Conservation (phyloP, 2,113 vertebrate genomes). For the Cyprinodon brontotheroides region DNA sequence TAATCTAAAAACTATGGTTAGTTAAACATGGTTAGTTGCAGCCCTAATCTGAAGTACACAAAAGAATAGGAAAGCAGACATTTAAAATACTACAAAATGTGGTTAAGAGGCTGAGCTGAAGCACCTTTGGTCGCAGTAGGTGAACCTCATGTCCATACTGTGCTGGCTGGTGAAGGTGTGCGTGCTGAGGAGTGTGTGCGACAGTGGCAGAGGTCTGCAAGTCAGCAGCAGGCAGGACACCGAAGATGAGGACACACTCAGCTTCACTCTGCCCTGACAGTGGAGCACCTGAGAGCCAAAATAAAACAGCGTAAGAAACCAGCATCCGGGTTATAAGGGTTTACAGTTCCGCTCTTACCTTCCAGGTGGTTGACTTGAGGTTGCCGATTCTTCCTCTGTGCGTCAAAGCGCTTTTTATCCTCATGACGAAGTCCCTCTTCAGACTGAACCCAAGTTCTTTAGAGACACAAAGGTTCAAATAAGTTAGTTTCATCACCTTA, state of each 20-base stretch:
- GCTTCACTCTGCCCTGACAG: slow-evolving; percentile 89
- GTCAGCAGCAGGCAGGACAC: slow-evolving; percentile 89
- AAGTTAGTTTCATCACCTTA: too few species aligned
- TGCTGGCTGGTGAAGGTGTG: slow-evolving; percentile 96
- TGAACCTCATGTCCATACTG: slow-evolving; percentile 98
- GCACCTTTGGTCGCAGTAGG: slow-evolving; percentile 94
- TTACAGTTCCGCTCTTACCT: slow-evolving; percentile 76
- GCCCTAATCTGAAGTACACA: too few species aligned
- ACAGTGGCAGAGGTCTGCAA: slow-evolving; percentile 92
- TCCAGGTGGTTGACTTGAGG: slow-evolving; percentile 95
- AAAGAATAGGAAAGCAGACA: background rate
- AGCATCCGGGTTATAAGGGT: background rate
- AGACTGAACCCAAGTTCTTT: slow-evolving; percentile 80
- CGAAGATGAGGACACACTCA: slow-evolving; percentile 77
- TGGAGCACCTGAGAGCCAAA: slow-evolving; percentile 85
- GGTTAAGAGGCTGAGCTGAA: background rate
- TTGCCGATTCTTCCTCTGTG: slow-evolving; percentile 90
- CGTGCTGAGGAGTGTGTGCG: slow-evolving; percentile 89
- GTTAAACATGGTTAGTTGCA: too few species aligned
- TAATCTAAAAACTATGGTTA: too few species aligned
- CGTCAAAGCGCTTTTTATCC: slow-evolving; percentile 94
- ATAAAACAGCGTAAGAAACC: background rate
- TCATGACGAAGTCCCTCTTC: slow-evolving; percentile 92
- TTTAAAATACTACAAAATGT: background rate
- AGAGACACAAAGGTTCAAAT: slow-evolving; percentile 44